A percentile compares a stretch with the other conserved stretches of the same genome.
These are phyloP conservation scores for Drosophila cardini DNA, from an alignment of 1,140 invertebrate species.

Conservation along the genomic window DNA sequence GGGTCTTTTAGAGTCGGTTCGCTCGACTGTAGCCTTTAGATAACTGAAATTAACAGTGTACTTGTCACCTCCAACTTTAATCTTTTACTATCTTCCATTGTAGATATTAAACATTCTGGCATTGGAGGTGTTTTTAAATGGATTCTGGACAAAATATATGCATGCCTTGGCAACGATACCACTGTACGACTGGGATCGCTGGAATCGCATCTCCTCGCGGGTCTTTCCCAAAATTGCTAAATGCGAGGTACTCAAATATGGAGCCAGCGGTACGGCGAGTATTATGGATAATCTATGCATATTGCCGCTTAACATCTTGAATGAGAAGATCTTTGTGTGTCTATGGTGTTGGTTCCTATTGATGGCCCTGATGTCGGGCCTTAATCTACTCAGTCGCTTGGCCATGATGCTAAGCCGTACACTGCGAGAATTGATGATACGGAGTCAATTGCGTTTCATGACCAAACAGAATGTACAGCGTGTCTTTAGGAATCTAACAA, in stretches of 20 bases:
- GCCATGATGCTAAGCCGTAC: conserved; percentile 64
- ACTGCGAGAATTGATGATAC: conserved; percentile 85
- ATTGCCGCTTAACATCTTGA: conserved; percentile 91
- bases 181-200: conserved; percentile 81
- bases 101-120: conserved; percentile 87
- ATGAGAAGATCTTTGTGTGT: conserved; percentile 92
- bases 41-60: no score
- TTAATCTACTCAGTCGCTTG: conserved; percentile 87
- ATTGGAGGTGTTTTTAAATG: conserved; percentile 90
- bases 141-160: conserved; percentile 90
- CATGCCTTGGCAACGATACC: conserved; percentile 86
- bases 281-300: conserved; percentile 90
- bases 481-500: conserved; percentile 74
- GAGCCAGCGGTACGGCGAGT: conserved; percentile 87
- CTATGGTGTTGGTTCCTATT: conserved; percentile 93
- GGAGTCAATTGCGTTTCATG: conserved; percentile 85
- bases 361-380: conserved; percentile 87
- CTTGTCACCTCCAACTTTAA: no score
- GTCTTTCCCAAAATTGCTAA: conserved; percentile 91
- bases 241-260: conserved; percentile 89
- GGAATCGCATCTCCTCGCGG: conserved; percentile 86
- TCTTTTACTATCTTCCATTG: background rate
- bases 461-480: conserved; percentile 61
- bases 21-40: background rate
- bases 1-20: no score